Percentiles rank a stretch among this genome's conserved stretches.
These are phyloP conservation scores for Conus canariensis DNA, from an alignment of 2,888 invertebrate genomes.

Conservation along the genomic window DNA sequence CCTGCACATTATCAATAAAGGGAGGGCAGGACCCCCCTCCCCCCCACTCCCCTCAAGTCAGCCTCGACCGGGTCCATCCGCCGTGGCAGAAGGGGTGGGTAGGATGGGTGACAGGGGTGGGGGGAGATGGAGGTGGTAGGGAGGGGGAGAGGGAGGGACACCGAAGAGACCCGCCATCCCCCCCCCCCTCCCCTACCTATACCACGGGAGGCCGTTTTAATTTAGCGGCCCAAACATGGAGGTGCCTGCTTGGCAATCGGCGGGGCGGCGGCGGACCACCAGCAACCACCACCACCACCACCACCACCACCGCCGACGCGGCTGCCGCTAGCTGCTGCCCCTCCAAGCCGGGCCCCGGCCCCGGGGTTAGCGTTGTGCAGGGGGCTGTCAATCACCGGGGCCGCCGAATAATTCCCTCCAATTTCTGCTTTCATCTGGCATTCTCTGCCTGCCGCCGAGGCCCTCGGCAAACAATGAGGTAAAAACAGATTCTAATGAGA, in stretches of 20 bases:
- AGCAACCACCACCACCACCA: not conserved
- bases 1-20: constrained; percentile 54
- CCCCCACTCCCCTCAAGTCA: not conserved
- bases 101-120: too few relatives aligned
- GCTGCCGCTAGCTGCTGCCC: not conserved
- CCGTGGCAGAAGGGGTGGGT: not conserved
- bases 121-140: too few relatives aligned
- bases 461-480: constrained; percentile 43
- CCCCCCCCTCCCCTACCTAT: constrained; percentile 20
- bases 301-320: not conserved
- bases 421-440: constrained; percentile 46
- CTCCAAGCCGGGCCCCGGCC: not conserved
- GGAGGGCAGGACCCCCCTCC: constrained; percentile 18
- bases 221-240: constrained; percentile 47
- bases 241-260: constrained; percentile 16
- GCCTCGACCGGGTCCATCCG: not conserved
- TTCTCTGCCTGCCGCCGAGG: constrained; percentile 38
- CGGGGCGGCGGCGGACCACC: not conserved
- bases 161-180: too few relatives aligned
- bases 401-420: constrained; percentile 40
- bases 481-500: constrained; percentile 46
- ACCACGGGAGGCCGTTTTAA: constrained; percentile 45
- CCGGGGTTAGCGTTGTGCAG: constrained; percentile 29
- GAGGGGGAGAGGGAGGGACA: not conserved
- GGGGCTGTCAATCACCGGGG: constrained; percentile 38